Conservation (phyloP, 2,113 vertebrate genomes). For the Arizona elegans region DNA sequence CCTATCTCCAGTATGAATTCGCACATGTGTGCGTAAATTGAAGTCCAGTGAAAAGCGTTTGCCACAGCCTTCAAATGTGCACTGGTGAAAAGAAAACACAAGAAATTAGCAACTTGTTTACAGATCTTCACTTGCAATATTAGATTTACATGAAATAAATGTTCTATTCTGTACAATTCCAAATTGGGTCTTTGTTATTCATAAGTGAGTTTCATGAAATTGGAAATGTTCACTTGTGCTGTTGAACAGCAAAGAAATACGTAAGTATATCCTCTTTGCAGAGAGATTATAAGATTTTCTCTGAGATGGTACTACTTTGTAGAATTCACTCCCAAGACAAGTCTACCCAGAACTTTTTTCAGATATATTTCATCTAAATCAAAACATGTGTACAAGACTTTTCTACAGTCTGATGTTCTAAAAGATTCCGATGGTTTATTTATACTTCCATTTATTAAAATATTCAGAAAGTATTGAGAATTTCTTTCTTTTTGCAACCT, state of each 20-base stretch:
- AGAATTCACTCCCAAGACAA: neutral
- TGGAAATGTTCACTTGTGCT: neutral
- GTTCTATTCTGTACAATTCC: neutral
- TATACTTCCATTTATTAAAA: neutral
- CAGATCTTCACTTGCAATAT: neutral
- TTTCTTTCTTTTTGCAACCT: neutral
- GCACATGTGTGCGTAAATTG: conserved; percentile 98
- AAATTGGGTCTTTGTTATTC: neutral
- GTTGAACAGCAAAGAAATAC: neutral
- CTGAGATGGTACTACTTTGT: too few species aligned
- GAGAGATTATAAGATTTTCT: neutral
- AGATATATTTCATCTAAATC: neutral
- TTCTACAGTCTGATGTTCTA: neutral
- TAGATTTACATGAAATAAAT: neutral
- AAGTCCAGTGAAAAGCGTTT: conserved; percentile 99
- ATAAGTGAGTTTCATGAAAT: neutral
- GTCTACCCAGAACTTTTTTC: too few species aligned
- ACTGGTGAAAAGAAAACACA: conserved; percentile 73
- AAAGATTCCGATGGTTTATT: neutral
- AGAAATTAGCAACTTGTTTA: conserved; percentile 8
- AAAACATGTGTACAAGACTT: neutral
- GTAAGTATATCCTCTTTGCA: neutral
- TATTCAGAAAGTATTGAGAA: neutral
- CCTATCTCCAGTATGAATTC: conserved; percentile 98
- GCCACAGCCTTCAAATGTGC: conserved; percentile 97